These are phyloP conservation scores for Rallus crepitans DNA, from an alignment of 2,797 vertebrate genomes.

Conservation along the genomic window DNA sequence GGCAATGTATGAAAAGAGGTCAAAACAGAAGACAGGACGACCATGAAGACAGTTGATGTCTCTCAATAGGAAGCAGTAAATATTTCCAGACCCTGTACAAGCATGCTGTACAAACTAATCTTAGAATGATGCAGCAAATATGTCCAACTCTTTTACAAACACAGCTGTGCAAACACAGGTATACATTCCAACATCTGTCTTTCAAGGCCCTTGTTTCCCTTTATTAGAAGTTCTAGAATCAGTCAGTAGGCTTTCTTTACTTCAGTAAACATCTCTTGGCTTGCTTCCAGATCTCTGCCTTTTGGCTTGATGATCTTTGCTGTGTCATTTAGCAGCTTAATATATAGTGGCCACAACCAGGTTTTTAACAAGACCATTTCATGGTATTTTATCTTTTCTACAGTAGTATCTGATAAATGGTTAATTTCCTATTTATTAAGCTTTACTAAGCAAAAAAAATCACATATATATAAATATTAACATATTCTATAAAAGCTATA, in stretches of 20 bases:
- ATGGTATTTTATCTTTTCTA: background rate
- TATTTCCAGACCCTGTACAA: background rate
- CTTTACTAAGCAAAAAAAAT: background rate
- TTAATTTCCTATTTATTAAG: background rate
- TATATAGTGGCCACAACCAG: background rate
- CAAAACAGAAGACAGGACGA: background rate
- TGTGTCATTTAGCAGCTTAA: background rate
- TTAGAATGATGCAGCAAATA: background rate
- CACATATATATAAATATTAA: background rate
- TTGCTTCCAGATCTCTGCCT: background rate
- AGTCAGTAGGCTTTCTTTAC: background rate
- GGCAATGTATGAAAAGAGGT: background rate
- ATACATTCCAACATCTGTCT: background rate
- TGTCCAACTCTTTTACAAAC: background rate
- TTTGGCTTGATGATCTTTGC: background rate
- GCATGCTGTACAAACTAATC: background rate
- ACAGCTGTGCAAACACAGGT: background rate
- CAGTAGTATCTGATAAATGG: background rate
- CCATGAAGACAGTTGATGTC: background rate
- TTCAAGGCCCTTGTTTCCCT: background rate
- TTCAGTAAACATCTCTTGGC: background rate
- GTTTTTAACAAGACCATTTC: background rate
- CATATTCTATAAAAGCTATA: background rate
- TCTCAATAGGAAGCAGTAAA: background rate
- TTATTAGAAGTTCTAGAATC: background rate